These are phyloP conservation scores for Trichoplusia ni DNA, from an alignment of 1,140 invertebrate genomes.

Conservation along the genomic window DNA sequence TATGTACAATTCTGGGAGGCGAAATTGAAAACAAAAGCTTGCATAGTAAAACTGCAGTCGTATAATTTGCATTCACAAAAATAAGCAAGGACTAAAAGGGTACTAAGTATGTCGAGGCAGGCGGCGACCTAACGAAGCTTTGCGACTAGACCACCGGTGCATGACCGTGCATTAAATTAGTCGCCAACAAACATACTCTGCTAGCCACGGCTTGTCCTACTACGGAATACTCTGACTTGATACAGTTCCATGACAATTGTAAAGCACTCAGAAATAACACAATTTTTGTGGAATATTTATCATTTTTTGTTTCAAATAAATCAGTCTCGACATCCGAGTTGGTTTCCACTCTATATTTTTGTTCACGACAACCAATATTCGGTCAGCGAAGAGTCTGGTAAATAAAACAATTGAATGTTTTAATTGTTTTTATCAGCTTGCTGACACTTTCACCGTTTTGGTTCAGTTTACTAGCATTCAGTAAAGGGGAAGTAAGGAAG, in stretches of 20 bases:
- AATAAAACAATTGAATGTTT: too few species aligned
- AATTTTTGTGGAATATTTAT: too few species aligned
- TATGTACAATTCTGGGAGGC: too few species aligned
- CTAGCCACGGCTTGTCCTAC: slow-evolving; percentile 3
- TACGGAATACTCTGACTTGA: not conserved
- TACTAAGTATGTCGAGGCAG: not conserved
- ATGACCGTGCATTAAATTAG: slow-evolving; percentile 55
- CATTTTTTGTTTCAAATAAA: too few species aligned
- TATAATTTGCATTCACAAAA: not conserved
- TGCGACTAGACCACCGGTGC: slow-evolving; percentile 41
- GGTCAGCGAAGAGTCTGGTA: too few species aligned
- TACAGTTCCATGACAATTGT: too few species aligned
- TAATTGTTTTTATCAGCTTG: too few species aligned
- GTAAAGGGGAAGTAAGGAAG: slow-evolving; percentile 36
- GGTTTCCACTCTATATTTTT: too few species aligned
- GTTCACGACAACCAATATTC: too few species aligned
- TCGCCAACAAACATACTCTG: slow-evolving; percentile 27
- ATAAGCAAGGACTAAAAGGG: slow-evolving; percentile 21
- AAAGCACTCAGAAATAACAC: too few species aligned
- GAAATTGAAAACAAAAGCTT: too few species aligned
- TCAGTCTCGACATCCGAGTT: too few species aligned
- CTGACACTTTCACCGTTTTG: not conserved
- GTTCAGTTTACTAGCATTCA: not conserved
- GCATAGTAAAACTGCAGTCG: not conserved
- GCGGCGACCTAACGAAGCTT: slow-evolving; percentile 45